Base-by-base conservation (phyloP, 2,888 invertebrate genomes). In the Agrotis ipsilon region DNA sequence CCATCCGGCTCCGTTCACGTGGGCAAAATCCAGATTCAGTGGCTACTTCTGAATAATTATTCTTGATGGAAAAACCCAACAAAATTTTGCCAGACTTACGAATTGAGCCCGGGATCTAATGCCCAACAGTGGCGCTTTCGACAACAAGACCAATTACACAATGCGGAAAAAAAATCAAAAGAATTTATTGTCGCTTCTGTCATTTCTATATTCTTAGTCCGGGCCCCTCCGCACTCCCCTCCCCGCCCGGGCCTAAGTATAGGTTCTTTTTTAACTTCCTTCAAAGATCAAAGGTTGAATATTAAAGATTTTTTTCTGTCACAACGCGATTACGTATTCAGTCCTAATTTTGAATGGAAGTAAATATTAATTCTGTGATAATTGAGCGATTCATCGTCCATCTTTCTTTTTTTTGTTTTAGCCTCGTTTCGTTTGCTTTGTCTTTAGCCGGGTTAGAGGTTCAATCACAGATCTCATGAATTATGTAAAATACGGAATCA, bases 281-380 rank as follows among this genome's bases (percentile, higher is more conserved):
- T 69, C 67, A 60, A 69, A 83, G 86, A 85, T 87, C 84, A 87
- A 87, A 87, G 84, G 81, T 70, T 78, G 80, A 83, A 86, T 78
- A 80, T 83, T 84, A 78, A 80, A 79, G 81, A 81, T 83, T 82
- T 84, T 85, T 86, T 81, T 75, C 76, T 79, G 68, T 78, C 45
- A 74, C 67, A 60, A 66, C 65, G 57, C 63, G 52, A 81, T 84
- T 79, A 58, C 72, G 71, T 62, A 83, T 81, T 84, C 78, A 58
- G 68, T 65, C 57, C 64, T 78, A 76, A 84, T 81, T 85, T 80
- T 82, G 68, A 77, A 79, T 68, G 63, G 72, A 19, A 73, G 78
- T 76, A 82, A 84, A 82, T 78, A 85, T 83, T 80, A 83, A 85
- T 83, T 71, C 70, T 54, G 59, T 27, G 68, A 72, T 84, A 83